phyloP scores from a whole-genome alignment of 2,113 vertebrate genomes.

The Bos indicus region DNA sequence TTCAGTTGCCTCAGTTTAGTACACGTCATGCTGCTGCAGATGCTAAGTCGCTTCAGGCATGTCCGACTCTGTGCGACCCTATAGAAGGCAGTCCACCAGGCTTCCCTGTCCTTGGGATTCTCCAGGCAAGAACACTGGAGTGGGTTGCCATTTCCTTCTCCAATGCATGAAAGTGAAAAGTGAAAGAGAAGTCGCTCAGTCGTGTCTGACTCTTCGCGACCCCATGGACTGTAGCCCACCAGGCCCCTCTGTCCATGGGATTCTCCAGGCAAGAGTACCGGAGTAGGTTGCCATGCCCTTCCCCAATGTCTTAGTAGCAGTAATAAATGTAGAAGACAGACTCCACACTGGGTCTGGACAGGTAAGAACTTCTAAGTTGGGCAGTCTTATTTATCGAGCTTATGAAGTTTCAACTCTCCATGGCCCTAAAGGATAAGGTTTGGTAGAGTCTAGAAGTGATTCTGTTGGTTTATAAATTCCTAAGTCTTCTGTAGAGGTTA shows the following conservation, averaged over 20 bases:
- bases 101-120: too few species aligned
- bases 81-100: too few species aligned
- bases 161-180: too few species aligned
- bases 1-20: not conserved
- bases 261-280: too few species aligned
- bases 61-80: fast-evolving
- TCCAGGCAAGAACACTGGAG: too few species aligned
- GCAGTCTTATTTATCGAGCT: not conserved
- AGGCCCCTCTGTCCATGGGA: too few species aligned
- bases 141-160: too few species aligned
- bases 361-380: not conserved
- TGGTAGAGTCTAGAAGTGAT: not conserved
- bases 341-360: not conserved
- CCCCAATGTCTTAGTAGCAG: not conserved
- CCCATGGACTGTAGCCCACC: too few species aligned
- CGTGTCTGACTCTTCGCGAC: fast-evolving
- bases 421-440: not conserved
- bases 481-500: not conserved
- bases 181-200: too few species aligned
- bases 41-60: too few species aligned
- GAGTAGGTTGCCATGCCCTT: too few species aligned
- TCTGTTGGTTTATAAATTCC: not conserved
- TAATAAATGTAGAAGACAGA: not conserved
- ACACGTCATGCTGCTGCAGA: too few species aligned
- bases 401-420: not conserved